These are phyloP conservation scores for Diachrysia chrysitis DNA, from an alignment of 2,888 invertebrate genomes.

Conservation along the genomic window DNA sequence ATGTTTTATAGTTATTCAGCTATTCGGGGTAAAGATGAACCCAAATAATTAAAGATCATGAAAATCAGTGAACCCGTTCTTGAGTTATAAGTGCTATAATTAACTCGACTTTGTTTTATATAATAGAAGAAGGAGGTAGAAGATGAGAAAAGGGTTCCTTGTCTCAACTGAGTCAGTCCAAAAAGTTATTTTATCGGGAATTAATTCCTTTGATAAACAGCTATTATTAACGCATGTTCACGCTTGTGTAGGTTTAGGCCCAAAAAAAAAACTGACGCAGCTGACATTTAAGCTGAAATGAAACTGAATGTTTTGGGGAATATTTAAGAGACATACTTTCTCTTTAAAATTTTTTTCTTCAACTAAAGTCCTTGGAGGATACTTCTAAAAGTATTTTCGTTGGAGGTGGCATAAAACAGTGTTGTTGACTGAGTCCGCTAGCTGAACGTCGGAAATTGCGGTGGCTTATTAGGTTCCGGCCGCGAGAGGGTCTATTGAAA, in stretches of 20 bases:
- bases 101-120: too few species aligned
- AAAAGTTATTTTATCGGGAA: neutral
- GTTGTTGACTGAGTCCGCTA: conserved; percentile 76
- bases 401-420: conserved; percentile 72
- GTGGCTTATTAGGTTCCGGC: conserved; percentile 84
- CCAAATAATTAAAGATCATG: too few species aligned
- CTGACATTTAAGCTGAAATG: conserved; percentile 18
- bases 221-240: too few species aligned
- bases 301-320: conserved; percentile 38
- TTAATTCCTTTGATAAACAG: neutral
- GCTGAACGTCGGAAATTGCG: conserved; percentile 83
- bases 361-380: conserved; percentile 53
- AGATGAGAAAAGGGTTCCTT: too few species aligned
- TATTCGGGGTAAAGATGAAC: too few species aligned
- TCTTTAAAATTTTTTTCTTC: conserved; percentile 41
- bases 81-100: too few species aligned
- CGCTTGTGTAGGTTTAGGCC: too few species aligned
- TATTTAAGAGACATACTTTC: conserved; percentile 39
- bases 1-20: too few species aligned
- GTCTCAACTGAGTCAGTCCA: neutral
- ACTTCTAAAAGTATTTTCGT: conserved; percentile 71
- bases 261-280: neutral
- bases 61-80: too few species aligned
- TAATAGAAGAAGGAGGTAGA: too few species aligned
- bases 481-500: conserved; percentile 74